Evolutionary conservation across 2,113 vertebrate species (phyloP).

Genomic region (Rhea pennata): DNA sequence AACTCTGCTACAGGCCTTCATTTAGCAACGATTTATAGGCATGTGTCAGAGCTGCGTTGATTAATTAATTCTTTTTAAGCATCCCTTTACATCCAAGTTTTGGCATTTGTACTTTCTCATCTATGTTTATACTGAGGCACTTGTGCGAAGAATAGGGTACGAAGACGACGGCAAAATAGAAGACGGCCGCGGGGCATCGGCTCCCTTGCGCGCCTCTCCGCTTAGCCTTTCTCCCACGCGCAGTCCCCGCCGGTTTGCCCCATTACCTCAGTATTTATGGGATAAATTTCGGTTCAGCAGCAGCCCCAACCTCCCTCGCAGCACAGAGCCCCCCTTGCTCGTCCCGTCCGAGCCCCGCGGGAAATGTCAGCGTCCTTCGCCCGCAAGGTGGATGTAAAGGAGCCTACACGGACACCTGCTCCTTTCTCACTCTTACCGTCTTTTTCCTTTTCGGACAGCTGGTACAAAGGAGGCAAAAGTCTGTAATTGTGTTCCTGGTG

Average conservation of each 20-base stretch:
- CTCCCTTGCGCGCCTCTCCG: fast-evolving
- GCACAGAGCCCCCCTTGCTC: too few species aligned
- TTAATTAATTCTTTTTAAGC: background rate
- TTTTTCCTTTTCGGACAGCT: background rate
- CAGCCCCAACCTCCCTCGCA: too few species aligned
- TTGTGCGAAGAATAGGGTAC: background rate
- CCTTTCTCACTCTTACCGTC: background rate
- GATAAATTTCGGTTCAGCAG: too few species aligned
- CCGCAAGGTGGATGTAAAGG: background rate
- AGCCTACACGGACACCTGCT: background rate
- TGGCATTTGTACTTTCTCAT: background rate
- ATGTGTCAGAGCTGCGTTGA: background rate
- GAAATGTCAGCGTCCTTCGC: fast-evolving
- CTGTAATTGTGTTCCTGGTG: background rate
- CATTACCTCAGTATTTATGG: too few species aligned
- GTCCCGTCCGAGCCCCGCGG: too few species aligned
- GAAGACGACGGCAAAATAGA: background rate
- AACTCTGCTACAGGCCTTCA: background rate
- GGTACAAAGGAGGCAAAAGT: background rate
- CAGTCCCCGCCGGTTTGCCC: too few species aligned
- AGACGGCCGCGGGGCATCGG: fast-evolving
- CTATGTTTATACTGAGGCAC: background rate
- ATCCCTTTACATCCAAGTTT: background rate
- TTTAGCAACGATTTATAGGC: background rate
- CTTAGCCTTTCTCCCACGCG: too few species aligned